These are phyloP conservation scores for Genyomyrus donnyi DNA, from an alignment of 2,113 vertebrate genomes.

Conservation along the genomic window DNA sequence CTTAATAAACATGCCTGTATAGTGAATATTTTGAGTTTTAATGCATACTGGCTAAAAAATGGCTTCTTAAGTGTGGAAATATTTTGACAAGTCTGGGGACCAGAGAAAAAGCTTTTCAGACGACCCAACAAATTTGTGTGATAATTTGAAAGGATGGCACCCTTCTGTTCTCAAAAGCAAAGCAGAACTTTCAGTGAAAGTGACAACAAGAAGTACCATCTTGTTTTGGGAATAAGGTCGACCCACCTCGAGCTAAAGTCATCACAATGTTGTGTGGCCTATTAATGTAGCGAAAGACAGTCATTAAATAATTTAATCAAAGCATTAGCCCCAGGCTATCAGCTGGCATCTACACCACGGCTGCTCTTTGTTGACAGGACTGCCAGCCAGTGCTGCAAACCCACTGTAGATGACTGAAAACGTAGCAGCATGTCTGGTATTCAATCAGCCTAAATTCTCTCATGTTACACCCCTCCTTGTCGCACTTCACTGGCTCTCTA, in stretches of 20 bases:
- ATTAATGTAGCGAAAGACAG: not conserved
- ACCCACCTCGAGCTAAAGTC: not conserved
- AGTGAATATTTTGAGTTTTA: too few relatives aligned
- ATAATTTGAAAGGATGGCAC: not conserved
- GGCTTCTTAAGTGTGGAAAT: not conserved
- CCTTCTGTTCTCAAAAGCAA: not conserved
- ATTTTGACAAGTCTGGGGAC: not conserved
- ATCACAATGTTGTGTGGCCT: not conserved
- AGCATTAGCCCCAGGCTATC: not conserved
- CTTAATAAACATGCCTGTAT: too few relatives aligned
- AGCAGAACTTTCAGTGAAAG: not conserved
- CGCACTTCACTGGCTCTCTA: not conserved
- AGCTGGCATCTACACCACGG: not conserved
- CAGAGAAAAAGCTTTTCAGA: not conserved
- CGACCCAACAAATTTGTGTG: not conserved
- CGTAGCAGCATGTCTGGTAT: not conserved
- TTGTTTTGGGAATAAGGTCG: not conserved
- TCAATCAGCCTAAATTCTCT: not conserved
- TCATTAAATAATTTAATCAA: not conserved
- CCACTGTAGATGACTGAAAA: not conserved
- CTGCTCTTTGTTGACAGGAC: not conserved
- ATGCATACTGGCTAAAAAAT: not conserved
- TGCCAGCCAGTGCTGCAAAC: not conserved
- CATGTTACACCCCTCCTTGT: not conserved
- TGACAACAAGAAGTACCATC: not conserved